Percentiles rank a stretch among this genome's conserved stretches.
phyloP scores from a whole-genome alignment of 2,797 vertebrate genomes.

The Salmo trutta region DNA sequence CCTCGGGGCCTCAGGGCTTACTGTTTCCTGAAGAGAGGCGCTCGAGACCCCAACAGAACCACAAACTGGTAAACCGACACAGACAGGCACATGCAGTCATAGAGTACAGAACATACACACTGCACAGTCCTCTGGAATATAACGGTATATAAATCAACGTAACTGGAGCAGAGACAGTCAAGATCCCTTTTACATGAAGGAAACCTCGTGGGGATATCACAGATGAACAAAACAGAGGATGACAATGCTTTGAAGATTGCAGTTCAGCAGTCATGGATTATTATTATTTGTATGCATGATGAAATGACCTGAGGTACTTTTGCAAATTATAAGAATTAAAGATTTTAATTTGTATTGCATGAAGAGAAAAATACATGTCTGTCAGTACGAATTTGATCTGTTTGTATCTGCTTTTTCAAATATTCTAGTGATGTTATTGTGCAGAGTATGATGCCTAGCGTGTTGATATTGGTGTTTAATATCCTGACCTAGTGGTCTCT shows the following conservation, averaged over 20 bases:
- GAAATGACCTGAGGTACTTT: constrained; percentile 38
- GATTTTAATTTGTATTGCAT: constrained; percentile 27
- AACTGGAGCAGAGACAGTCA: neutral
- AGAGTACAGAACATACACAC: neutral
- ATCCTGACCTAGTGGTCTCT: too few species aligned
- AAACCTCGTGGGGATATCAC: neutral
- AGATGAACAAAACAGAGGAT: neutral
- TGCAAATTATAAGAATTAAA: constrained; percentile 26
- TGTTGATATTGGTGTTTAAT: too few species aligned
- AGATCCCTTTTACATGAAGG: neutral
- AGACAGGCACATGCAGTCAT: neutral
- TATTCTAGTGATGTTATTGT: too few species aligned
- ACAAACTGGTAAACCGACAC: neutral
- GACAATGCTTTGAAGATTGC: constrained; percentile 10
- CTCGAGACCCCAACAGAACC: neutral
- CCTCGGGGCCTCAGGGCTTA: neutral
- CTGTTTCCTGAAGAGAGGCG: neutral
- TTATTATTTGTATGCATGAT: constrained; percentile 33
- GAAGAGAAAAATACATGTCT: too few species aligned
- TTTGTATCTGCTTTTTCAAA: too few species aligned
- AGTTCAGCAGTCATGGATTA: constrained; percentile 24
- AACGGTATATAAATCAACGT: neutral
- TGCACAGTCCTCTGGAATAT: neutral
- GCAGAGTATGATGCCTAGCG: too few species aligned
- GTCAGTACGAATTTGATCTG: too few species aligned